A percentile compares a stretch with the other conserved stretches of the same genome.
Conservation (phyloP, 2,113 vertebrate genomes). For the Sinocyclocheilus grahami region DNA sequence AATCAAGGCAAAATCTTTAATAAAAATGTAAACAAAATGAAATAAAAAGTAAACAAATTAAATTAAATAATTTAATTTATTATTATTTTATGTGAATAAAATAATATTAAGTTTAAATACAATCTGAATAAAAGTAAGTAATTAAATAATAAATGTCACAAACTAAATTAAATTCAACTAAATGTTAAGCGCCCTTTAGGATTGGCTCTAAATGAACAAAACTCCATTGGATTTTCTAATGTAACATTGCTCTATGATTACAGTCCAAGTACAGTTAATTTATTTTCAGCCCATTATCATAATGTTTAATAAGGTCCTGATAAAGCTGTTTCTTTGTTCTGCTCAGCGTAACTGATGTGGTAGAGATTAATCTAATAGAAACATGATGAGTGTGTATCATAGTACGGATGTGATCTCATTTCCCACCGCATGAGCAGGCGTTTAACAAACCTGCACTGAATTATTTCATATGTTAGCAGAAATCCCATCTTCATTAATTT, state of each 20-base stretch:
- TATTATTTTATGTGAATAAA: too few relatives aligned
- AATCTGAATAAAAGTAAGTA: too few relatives aligned
- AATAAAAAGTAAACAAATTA: background rate
- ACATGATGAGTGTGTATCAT: background rate
- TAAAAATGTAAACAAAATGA: background rate
- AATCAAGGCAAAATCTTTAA: background rate
- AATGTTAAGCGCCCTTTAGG: too few relatives aligned
- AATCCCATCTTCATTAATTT: slow-evolving; percentile 37
- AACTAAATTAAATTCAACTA: too few relatives aligned
- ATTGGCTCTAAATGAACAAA: too few relatives aligned
- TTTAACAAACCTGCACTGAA: background rate
- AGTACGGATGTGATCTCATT: background rate
- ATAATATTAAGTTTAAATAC: too few relatives aligned
- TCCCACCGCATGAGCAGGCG: background rate
- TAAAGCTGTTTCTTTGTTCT: background rate
- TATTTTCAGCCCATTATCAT: background rate
- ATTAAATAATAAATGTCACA: too few relatives aligned
- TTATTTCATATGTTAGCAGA: background rate
- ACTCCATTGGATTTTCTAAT: background rate
- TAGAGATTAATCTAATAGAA: slow-evolving; percentile 21
- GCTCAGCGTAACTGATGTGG: background rate
- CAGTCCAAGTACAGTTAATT: background rate
- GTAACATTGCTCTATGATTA: background rate
- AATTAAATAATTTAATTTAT: too few relatives aligned
- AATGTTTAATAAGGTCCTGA: slow-evolving; percentile 3